Base-by-base conservation (phyloP, 2,888 invertebrate species). In the Caenorhabditis sp. region DNA sequence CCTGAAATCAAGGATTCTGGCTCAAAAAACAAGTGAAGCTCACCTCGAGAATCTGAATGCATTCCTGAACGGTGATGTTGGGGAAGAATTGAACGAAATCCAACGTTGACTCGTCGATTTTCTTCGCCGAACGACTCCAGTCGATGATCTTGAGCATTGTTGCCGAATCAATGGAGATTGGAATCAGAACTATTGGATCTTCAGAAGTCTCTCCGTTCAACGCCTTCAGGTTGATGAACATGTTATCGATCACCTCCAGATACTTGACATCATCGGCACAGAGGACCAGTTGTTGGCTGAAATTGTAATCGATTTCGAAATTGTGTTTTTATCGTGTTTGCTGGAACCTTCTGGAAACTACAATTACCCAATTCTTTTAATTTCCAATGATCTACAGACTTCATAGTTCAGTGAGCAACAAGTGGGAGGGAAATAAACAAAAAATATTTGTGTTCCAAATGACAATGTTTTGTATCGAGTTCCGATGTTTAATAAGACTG, bases 21-120 rank as follows among this genome's bases (percentile, higher is more conserved):
- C 16, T 22, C 24, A 24, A 1, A 19, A 49, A 41, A 7, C 6
- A 19, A 10, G 1, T 35, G 19, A 12, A 12, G 0, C n/a, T n/a
- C 28, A 81, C 81, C 56, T 83, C 79, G 0, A 83, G 59, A 41
- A 83, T 66, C 51, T 83, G 74, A 58, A 83, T 58, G 61, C 74
- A 77, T 35, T 77, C 73, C 16, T 54, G 59, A 24, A 69, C 47
- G 2, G 49, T 63, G 10, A 82, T 49, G 31, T 73, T 22, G 14
- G 70, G 38, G 64, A 74, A 77, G 16, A 82, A 77, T 19, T 72
- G 51, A 14, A 22, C 24, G 38, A 74, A 72, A 35, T 61, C 54
- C 5, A 76, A 44, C 0, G 35, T 54, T n/a, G 47, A n/a, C 54
- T 72, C 66, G 10, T 47, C 38, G 0, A 1, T 47, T 26, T 76